A percentile compares a stretch with the other conserved stretches of the same genome.
Conservation (phyloP, 2,113 vertebrate species). For the Neofelis nebulosa region DNA sequence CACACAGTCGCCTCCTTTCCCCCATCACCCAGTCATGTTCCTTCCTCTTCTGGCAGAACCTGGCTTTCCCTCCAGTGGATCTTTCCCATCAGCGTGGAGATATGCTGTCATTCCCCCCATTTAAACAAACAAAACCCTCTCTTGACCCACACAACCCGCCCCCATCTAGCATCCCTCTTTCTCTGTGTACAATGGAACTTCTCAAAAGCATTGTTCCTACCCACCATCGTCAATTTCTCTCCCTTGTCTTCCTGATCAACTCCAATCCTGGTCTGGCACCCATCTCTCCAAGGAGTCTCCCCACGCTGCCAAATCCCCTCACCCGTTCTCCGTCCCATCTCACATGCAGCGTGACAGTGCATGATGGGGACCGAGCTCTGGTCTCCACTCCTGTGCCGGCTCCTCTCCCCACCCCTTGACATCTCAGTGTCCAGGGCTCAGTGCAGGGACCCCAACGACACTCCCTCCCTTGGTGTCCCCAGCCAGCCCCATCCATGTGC, state of each 20-base stretch:
- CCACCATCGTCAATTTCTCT: not conserved
- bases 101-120: not conserved
- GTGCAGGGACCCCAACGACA: rapidly evolving
- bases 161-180: not conserved
- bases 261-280: not conserved
- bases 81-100: not conserved
- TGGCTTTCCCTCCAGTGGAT: not conserved
- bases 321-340: not conserved
- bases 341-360: too few species aligned
- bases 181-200: not conserved
- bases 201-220: not conserved
- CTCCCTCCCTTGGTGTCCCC: not conserved
- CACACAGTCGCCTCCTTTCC: rapidly evolving
- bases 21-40: not conserved
- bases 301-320: not conserved
- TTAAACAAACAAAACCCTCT: not conserved
- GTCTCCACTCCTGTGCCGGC: not conserved
- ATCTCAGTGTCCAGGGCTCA: not conserved
- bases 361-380: rapidly evolving
- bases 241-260: not conserved
- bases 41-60: not conserved
- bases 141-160: not conserved
- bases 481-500: not conserved
- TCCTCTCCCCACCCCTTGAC: not conserved
- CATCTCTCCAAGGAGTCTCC: not conserved